A percentile compares a stretch with the other conserved stretches of the same genome.
Conservation (phyloP, 2,888 invertebrate species). For the Alsophila aescularia region DNA sequence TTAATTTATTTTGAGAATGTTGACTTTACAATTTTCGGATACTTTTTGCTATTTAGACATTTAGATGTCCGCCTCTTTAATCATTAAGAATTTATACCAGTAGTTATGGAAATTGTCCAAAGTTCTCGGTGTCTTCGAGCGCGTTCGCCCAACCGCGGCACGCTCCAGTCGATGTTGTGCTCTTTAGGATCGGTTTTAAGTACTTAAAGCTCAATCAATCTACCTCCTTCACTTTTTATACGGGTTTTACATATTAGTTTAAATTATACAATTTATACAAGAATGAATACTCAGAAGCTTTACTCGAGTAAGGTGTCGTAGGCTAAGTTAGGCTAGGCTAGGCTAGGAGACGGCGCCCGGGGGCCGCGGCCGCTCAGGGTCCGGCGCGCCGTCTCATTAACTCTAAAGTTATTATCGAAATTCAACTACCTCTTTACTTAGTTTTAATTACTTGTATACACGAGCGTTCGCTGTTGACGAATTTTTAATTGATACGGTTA, state of each 20-base stretch:
- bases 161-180: slow-evolving; percentile 62
- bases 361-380: slow-evolving; percentile 76
- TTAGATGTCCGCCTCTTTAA: slow-evolving; percentile 80
- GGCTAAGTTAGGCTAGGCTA: slow-evolving; percentile 55
- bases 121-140: slow-evolving; percentile 54
- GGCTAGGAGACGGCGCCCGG: slow-evolving; percentile 59
- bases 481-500: slow-evolving; percentile 66
- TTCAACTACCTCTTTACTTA: slow-evolving; percentile 83
- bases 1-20: slow-evolving; percentile 83
- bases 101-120: slow-evolving; percentile 54
- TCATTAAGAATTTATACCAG: slow-evolving; percentile 70
- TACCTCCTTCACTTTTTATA: slow-evolving; percentile 84
- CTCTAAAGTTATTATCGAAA: slow-evolving; percentile 73
- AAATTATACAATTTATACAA: slow-evolving; percentile 83
- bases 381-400: slow-evolving; percentile 67
- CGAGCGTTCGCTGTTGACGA: slow-evolving; percentile 74
- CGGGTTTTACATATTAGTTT: slow-evolving; percentile 84
- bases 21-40: slow-evolving; percentile 79
- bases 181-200: slow-evolving; percentile 78
- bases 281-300: slow-evolving; percentile 84
- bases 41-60: slow-evolving; percentile 77
- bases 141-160: slow-evolving; percentile 43
- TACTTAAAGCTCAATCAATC: slow-evolving; percentile 82
- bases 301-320: slow-evolving; percentile 82
- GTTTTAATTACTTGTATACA: slow-evolving; percentile 63